Evolutionary conservation across 2,113 vertebrate genomes (phyloP), one percentile per base, ranked within the genome.

Genomic region (Malaclemys terrapin): DNA sequence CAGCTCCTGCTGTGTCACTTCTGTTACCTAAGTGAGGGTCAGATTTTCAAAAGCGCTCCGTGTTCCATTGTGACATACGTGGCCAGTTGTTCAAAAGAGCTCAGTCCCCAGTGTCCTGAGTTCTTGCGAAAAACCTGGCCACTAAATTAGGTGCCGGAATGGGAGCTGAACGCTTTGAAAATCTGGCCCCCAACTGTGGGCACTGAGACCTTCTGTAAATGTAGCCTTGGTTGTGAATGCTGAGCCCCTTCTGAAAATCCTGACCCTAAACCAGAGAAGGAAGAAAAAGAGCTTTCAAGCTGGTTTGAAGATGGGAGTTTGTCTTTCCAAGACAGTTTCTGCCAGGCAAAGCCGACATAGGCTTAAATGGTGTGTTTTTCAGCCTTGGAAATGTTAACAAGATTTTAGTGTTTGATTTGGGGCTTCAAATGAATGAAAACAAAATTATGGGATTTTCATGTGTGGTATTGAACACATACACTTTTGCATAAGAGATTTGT

Each of bases 401-500:
- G 89, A 93, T 88, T 88, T 45, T 78, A 78, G n/a, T 81, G 35
- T 94, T 95, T 94, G 94, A 94, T 89, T 96, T 96, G 90, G 91
- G 89, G 84, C 95, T 62, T 81, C 75, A 87, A 83, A 89, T 72
- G 89, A 95, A 79, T 87, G 82, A 92, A 89, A 95, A 54, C 24
- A 87, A 96, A 97, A 96, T 80, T 29, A 94, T 65, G 89, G 94
- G 89, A 90, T 96, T 95, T 96, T 95, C 59, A 5, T 4, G 75
- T 47, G 62, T 47, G 79, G 82, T 86, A 85, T 57, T 27, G 84
- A 95, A 93, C 88, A 65, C 80, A 90, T 72, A 80, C 53, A 87
- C 47, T 88, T 94, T 22, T 85, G 78, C 91, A 90, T 91, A 53
- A 89, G 94, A 93, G 95, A 97, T 96, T 96, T 93, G 62, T 97